Base-by-base conservation (phyloP, 1,140 invertebrate species). In the Conus ventricosus region DNA sequence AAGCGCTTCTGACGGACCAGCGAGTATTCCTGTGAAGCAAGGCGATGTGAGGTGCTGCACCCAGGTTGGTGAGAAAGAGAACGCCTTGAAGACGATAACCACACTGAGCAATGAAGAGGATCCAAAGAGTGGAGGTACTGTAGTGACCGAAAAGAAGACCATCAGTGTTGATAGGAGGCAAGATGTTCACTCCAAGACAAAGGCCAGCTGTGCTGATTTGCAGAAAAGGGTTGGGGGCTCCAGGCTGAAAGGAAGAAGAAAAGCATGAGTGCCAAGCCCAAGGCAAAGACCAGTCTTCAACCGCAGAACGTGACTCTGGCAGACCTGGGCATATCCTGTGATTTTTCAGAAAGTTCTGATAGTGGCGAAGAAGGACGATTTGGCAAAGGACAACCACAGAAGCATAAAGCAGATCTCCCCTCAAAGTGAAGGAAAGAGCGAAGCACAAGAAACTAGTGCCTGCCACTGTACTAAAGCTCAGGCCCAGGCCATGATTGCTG, bases 291-390 rank as follows among this genome's bases (percentile, higher is more conserved):
- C 8, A 75, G 71, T 75, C 20, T 25, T 23, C 17, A 6, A 20
- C 71, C 13, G n/a, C 17, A 75, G 67, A 60, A 20, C 20, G 23
- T 75, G 20, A 78, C 76, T 78, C 39, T 78, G 39, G 76, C 76
- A 10, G 27, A 39, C 20, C 27, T 78, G 7, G 76, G 76, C 6
- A 78, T 78, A 78, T 78, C 76, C 5, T 78, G 27, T 78, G 25
- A 78, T 17, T 39, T 78, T 51, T 81, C 80, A 54, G 80, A 54
- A 81, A 81, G 80, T 20, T 81, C 80, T 53, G 80, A 81, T 54
- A 51, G 54, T 71, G 67, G 67, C 11, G 67, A 71, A 23, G 67
- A 71, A 71, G 17, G 20, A 20, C 11, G 7, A 20, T 7, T 6
- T 20, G 67, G 20, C 6, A 13, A 71, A 60, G 57, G 8, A 71